phyloP scores from a whole-genome alignment of 2,113 vertebrate genomes.

The Cinclus cinclus region DNA sequence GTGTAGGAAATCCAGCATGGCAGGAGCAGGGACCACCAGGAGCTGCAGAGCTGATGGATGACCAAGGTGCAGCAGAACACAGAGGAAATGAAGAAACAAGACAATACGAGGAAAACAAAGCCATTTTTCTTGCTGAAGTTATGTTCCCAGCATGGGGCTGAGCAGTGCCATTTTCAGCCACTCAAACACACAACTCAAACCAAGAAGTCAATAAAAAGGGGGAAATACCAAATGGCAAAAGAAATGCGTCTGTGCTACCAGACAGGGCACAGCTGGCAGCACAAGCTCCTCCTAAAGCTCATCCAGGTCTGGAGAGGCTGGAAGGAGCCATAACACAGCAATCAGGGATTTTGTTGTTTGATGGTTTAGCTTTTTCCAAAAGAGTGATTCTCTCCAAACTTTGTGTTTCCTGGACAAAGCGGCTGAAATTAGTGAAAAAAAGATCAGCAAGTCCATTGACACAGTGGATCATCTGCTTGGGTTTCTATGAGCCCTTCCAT shows the following conservation, averaged over 20 bases:
- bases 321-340: background rate
- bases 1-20: background rate
- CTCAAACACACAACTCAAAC: background rate
- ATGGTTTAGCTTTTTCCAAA: background rate
- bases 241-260: background rate
- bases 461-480: background rate
- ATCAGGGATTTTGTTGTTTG: background rate
- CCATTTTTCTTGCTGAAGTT: background rate
- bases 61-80: background rate
- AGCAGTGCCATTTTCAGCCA: background rate
- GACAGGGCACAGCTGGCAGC: background rate
- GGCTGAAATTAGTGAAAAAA: background rate
- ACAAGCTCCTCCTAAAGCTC: background rate
- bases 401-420: background rate
- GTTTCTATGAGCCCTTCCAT: background rate
- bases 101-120: background rate
- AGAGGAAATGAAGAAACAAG: background rate
- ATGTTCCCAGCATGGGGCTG: background rate
- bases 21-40: background rate
- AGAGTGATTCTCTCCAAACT: background rate
- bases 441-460: background rate
- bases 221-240: background rate
- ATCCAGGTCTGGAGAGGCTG: background rate
- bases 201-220: background rate
- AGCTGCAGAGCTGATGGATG: background rate